Evolutionary conservation across 2,888 invertebrate genomes (phyloP), one percentile per base, ranked within the genome.

Genomic region (Coleophora deauratella): DNA sequence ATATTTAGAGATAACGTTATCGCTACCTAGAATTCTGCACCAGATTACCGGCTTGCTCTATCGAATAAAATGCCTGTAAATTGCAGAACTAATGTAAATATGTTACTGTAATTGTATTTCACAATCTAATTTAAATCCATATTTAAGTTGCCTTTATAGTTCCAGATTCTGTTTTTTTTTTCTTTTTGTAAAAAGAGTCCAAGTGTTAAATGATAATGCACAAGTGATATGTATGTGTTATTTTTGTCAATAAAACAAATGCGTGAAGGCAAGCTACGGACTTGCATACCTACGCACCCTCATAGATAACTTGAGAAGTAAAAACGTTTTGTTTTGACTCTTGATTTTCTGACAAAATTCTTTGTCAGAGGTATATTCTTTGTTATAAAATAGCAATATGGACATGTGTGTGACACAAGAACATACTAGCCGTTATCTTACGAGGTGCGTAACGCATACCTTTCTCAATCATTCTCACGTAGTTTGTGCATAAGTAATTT

Each of bases 401-500:
- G 28, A 40, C 33, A 28, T 35, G 11, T 13, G 15, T 35, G 11
- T 13, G 15, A 34, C 34, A 12, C 14, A 10, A 32, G 1, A 11
- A 3, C 14, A 37, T 27, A 14, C 33, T 37, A 32, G 38, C 14
- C 27, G 4, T 35, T 37, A 21, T 38, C 28, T 37, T 69, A 65
- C 62, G 51, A 73, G 67, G 69, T 77, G 80, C 79, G 78, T 80
- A 63, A 79, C 78, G 80, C 81, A 72, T 61, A 44, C 52, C 58
- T 81, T 80, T 76, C 75, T 50, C 59, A 79, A 79, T 55, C 57
- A 68, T 68, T 59, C 70, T 73, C 80, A 82, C 80, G 81, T 84
- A 71, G 73, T 66, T 60, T 66, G 59, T 66, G 21, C 21, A 21
- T 21, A 4, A 4, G 21, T 3, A 21, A 21, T 21, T 3, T 21